Evolutionary conservation across 2,888 invertebrate genomes (phyloP), one percentile per base, ranked within the genome.

Genomic region (Diaphora mendica): DNA sequence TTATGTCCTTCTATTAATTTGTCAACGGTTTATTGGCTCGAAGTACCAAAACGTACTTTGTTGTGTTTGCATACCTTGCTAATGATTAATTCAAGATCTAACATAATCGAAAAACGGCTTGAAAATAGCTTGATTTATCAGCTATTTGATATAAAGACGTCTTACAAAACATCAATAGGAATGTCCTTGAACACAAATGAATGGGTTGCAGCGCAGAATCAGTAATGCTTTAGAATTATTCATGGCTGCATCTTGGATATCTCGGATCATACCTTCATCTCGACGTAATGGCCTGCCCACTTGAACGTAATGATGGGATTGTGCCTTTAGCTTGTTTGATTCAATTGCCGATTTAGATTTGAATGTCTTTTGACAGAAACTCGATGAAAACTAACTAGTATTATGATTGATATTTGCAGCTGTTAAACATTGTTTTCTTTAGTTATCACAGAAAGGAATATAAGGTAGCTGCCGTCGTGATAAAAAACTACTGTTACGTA

Each of bases 211-310:
- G 79, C 73, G 76, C 62, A 73, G 78, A 75, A 76, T 77, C 77
- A 62, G 82, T 86, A 85, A 86, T 86, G 80, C 74, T 75, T 72
- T 82, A 73, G 88, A 90, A 90, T 90, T 89, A 90, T 90, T 90
- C 89, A 90, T 90, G 86, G 82, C 82, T 70, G 79, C 70, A 71
- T 74, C 74, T 74, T 68, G 71, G 55, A 80, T 78, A 70, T 71
- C 74, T 68, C 30, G 64, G 70, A 82, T 80, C 78, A 80, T 79
- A 84, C 79, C 85, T 82, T 86, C 79, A 84, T 85, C 79, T 74
- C 68, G 55, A 59, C 71, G 75, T 80, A 83, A 78, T 79, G 74
- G 80, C 65, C 65, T 42, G 62, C 71, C 73, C 73, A 76, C 74
- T 79, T 74, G 70, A 78, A 51, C 65, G 73, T 82, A 82, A 82